Conservation (phyloP, 2,113 vertebrate genomes). For the Plecotus auritus region DNA sequence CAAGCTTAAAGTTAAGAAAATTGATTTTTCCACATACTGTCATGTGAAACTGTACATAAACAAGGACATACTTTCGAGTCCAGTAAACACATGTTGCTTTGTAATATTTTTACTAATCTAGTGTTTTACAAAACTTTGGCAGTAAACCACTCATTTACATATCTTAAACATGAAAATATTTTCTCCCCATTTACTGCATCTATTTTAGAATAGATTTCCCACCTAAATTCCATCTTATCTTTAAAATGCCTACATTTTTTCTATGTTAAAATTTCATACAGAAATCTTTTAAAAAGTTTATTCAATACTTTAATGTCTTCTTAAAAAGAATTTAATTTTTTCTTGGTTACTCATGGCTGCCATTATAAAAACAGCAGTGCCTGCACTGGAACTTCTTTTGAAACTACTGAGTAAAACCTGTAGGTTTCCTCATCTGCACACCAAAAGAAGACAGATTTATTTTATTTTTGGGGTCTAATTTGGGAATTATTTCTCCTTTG, state of each 20-base stretch:
- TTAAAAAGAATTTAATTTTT: neutral
- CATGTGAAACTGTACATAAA: neutral
- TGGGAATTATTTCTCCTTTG: neutral
- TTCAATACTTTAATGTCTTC: neutral
- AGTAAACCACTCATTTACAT: neutral
- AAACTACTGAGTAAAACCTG: neutral
- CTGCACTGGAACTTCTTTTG: neutral
- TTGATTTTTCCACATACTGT: conserved; percentile 20
- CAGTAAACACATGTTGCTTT: conserved; percentile 20
- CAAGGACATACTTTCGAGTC: conserved; percentile 30
- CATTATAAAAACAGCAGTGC: neutral
- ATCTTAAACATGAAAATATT: neutral
- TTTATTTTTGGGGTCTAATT: neutral
- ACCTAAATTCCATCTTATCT: neutral
- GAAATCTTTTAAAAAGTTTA: neutral
- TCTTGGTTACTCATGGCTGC: neutral
- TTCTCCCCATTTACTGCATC: neutral
- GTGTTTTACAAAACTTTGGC: neutral
- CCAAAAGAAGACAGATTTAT: neutral
- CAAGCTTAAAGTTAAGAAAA: conserved; percentile 33
- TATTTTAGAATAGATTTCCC: conserved; percentile 12
- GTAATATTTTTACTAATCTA: conserved; percentile 13
- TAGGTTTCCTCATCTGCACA: neutral
- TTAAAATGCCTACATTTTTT: conserved; percentile 20
- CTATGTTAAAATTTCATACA: neutral